A percentile compares a stretch with the other conserved stretches of the same genome.
Conservation (phyloP, 2,888 invertebrate species). For the Dicyrtomina minuta region DNA sequence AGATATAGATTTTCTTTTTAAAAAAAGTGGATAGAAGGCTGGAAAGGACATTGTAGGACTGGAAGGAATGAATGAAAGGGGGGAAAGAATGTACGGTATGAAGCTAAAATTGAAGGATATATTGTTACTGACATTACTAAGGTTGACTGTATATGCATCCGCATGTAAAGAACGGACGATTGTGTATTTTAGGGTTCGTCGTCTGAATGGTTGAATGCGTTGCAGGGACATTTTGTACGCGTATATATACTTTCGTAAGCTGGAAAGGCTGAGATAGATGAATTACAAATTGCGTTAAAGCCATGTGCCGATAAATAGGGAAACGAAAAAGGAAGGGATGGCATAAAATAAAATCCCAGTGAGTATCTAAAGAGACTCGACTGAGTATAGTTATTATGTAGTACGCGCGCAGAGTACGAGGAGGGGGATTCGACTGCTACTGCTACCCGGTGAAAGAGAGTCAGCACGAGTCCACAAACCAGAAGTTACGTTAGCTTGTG, state of each 20-base stretch:
- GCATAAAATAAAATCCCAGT: conserved; percentile 23
- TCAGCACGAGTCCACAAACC: neutral
- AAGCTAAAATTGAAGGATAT: too few species aligned
- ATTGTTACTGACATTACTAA: too few species aligned
- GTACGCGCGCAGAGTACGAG: neutral
- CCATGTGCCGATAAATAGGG: neutral
- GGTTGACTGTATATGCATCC: too few species aligned
- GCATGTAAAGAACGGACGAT: too few species aligned
- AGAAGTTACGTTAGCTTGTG: neutral
- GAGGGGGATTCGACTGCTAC: neutral
- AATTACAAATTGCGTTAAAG: conserved; percentile 17
- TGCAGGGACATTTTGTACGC: neutral
- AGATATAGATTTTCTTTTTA: too few species aligned
- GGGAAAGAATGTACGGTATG: too few species aligned
- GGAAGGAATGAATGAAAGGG: too few species aligned
- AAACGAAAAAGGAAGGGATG: conserved; percentile 9
- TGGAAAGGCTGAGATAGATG: neutral
- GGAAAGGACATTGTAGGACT: too few species aligned
- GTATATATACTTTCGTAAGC: neutral
- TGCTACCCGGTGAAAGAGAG: conserved; percentile 11
- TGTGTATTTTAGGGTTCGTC: too few species aligned
- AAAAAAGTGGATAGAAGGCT: too few species aligned
- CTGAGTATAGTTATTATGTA: neutral
- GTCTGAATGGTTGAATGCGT: too few species aligned
- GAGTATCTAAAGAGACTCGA: neutral